These are phyloP conservation scores for Myiotriccus ornatus DNA, from an alignment of 2,797 vertebrate species.

Conservation along the genomic window DNA sequence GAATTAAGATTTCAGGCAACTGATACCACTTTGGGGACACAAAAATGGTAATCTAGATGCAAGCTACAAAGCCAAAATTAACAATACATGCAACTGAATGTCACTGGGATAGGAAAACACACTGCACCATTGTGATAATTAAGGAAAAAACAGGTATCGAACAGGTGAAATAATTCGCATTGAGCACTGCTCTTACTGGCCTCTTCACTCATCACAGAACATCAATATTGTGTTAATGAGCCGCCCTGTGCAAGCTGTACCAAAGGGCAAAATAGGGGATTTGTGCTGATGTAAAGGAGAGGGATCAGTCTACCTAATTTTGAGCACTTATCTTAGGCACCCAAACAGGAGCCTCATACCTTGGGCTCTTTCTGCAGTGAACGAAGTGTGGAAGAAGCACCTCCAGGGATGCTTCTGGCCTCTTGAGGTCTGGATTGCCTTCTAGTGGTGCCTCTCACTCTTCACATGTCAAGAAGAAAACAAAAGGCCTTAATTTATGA, in stretches of 20 bases:
- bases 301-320: not conserved
- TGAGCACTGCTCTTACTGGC: not conserved
- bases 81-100: not conserved
- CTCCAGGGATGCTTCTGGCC: not conserved
- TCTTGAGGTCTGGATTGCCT: conserved; percentile 1
- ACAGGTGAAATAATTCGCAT: conserved; percentile 6
- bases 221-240: conserved; percentile 1
- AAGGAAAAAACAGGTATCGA: conserved; percentile 6
- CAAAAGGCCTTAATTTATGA: not conserved
- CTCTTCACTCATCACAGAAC: conserved; percentile 19
- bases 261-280: not conserved
- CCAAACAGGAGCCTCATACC: not conserved
- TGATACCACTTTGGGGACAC: conserved; percentile 42
- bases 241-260: not conserved
- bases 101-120: conserved; percentile 1
- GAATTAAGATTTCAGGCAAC: conserved; percentile 54
- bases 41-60: conserved; percentile 16
- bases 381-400: not conserved
- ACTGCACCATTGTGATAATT: not conserved
- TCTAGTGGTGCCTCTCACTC: not conserved
- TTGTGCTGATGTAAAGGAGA: not conserved
- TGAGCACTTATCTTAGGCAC: not conserved
- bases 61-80: conserved; percentile 40
- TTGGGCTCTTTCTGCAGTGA: not conserved
- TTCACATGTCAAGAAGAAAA: conserved; percentile 13